These are phyloP conservation scores for Alaudala cheleensis DNA, from an alignment of 2,113 vertebrate species.

Conservation along the genomic window DNA sequence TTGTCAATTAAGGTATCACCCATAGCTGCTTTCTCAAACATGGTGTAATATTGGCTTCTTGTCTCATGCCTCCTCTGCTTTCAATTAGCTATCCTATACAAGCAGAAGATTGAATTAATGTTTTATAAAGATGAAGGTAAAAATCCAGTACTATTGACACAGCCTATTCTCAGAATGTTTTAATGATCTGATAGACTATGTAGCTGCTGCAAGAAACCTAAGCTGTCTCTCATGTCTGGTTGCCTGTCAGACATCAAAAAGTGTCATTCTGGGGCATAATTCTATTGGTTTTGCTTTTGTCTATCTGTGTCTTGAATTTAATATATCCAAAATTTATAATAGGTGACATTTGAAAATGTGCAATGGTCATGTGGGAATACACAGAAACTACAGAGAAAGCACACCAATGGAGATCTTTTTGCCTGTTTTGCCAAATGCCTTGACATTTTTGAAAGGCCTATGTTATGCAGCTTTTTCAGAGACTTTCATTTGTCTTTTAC, in stretches of 20 bases:
- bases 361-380: not conserved
- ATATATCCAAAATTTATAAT: not conserved
- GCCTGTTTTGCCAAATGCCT: not conserved
- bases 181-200: not conserved
- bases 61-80: not conserved
- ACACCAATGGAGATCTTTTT: fast-evolving
- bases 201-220: not conserved
- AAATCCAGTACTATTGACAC: not conserved
- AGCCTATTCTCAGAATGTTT: not conserved
- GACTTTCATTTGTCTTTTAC: not conserved
- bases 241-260: not conserved
- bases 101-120: not conserved
- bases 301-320: not conserved
- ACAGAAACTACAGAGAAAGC: not conserved
- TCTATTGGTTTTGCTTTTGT: not conserved
- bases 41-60: not conserved
- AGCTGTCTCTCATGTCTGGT: not conserved
- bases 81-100: not conserved
- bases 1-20: not conserved
- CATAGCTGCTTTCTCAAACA: slow-evolving; percentile 24
- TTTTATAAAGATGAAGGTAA: not conserved
- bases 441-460: not conserved
- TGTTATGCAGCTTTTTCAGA: not conserved
- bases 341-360: not conserved
- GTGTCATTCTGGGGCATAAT: not conserved